Percentiles rank a stretch among this genome's conserved stretches.
phyloP scores from a whole-genome alignment of 1,140 invertebrate genomes.

The Platyura marginata region DNA sequence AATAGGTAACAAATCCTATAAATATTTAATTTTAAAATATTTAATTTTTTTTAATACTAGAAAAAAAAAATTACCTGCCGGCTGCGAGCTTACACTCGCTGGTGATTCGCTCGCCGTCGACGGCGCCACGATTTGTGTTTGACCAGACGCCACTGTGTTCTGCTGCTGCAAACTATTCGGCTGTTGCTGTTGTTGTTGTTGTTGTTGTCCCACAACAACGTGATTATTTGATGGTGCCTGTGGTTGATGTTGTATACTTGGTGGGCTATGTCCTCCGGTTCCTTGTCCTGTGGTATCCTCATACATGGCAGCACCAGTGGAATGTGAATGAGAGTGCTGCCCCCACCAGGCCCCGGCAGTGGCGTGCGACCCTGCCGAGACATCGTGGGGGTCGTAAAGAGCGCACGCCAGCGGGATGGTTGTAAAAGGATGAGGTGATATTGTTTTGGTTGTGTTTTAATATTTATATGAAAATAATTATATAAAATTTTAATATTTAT shows the following conservation, averaged over 20 bases:
- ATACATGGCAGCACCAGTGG: conserved; percentile 18
- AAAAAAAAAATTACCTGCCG: conserved; percentile 16
- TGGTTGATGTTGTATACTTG: conserved; percentile 5
- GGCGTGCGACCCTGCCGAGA: conserved; percentile 27
- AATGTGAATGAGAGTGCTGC: conserved; percentile 24
- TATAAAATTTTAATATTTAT: background rate
- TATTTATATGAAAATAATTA: background rate
- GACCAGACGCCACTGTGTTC: conserved; percentile 18
- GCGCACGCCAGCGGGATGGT: conserved; percentile 27
- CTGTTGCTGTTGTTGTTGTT: conserved; percentile 16
- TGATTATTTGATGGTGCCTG: conserved; percentile 5
- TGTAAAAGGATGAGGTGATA: conserved; percentile 25
- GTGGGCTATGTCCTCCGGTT: conserved; percentile 4
- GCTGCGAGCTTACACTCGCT: conserved; percentile 25
- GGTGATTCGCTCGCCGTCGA: conserved; percentile 25
- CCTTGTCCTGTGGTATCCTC: conserved; percentile 4
- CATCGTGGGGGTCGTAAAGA: conserved; percentile 27
- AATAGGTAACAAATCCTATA: too few species aligned
- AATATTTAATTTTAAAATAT: background rate
- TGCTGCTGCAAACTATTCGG: conserved; percentile 12
- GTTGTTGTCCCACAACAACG: conserved; percentile 10
- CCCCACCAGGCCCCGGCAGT: conserved; percentile 27
- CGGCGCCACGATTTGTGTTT: conserved; percentile 23
- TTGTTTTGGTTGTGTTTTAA: conserved; percentile 27
- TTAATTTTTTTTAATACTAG: too few species aligned